Evolutionary conservation across 2,888 invertebrate species (phyloP).

Genomic region (Tenodera sinensis): DNA sequence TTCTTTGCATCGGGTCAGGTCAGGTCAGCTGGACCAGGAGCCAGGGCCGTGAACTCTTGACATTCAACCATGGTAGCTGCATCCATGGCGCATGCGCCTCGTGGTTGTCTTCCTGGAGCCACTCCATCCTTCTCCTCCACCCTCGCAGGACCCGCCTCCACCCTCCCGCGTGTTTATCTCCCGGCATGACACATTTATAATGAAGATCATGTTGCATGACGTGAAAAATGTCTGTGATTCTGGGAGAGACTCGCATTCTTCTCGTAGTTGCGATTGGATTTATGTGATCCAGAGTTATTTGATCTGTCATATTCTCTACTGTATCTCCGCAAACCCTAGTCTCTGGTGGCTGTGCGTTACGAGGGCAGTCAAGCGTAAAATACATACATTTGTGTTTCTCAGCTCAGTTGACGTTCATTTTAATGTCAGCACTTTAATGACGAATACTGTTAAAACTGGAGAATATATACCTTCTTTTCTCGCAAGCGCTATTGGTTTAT

Average conservation of each 20-base stretch:
- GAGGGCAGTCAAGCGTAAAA: no score
- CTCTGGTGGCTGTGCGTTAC: not conserved
- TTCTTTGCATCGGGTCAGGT: slow-evolving; percentile 11
- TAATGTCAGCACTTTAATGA: no score
- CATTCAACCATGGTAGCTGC: not conserved
- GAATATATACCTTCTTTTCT: no score
- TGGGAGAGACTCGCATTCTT: not conserved
- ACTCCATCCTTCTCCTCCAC: not conserved
- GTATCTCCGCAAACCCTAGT: not conserved
- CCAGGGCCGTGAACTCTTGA: not conserved
- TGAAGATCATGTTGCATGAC: not conserved
- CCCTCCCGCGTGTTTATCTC: no score
- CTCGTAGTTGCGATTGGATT: not conserved
- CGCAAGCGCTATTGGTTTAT: no score
- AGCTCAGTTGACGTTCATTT: no score
- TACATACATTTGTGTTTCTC: no score
- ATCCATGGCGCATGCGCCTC: not conserved
- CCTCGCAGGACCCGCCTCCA: not conserved
- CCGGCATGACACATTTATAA: not conserved
- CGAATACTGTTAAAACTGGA: no score
- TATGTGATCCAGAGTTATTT: not conserved
- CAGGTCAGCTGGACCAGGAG: slow-evolving; percentile 4
- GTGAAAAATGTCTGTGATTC: not conserved
- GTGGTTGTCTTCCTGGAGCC: not conserved
- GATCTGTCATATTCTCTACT: not conserved